Percentiles rank a stretch among this genome's conserved stretches.
These are phyloP conservation scores for Pseudochirops corinnae DNA, from an alignment of 2,797 vertebrate genomes.

Conservation along the genomic window DNA sequence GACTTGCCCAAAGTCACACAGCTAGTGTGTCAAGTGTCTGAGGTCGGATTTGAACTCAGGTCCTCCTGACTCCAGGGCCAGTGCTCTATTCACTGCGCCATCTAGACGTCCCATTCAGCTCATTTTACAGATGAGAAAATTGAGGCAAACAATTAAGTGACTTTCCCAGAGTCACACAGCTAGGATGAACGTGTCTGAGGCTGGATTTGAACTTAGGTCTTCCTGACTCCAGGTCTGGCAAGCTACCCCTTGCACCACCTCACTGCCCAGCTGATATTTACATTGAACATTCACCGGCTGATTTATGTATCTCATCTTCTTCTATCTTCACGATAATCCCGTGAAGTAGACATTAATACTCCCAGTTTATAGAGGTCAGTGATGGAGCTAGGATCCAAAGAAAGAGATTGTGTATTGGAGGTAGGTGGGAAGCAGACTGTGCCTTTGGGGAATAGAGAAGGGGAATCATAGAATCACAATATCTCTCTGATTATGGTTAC, in stretches of 20 bases:
- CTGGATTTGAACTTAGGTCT: too few species aligned
- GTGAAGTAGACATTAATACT: slow-evolving; percentile 28
- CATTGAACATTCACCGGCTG: slow-evolving; percentile 6
- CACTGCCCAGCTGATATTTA: not conserved
- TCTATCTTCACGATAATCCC: slow-evolving; percentile 41
- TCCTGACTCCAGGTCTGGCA: too few species aligned
- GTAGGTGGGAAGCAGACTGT: not conserved
- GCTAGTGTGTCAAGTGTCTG: not conserved
- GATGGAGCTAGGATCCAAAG: not conserved
- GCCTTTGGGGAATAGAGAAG: not conserved
- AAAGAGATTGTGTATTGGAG: not conserved
- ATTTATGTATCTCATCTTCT: not conserved
- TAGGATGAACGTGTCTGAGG: not conserved
- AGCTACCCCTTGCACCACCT: too few species aligned
- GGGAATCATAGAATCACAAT: not conserved
- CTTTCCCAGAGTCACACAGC: not conserved
- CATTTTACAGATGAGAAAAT: too few species aligned
- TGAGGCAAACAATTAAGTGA: not conserved
- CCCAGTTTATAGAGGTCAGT: not conserved
- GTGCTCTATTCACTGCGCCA: too few species aligned
- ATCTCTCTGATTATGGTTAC: not conserved
- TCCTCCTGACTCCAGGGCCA: too few species aligned
- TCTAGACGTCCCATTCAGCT: too few species aligned
- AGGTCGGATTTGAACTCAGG: too few species aligned
- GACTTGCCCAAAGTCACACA: not conserved